Evolutionary conservation across 2,888 invertebrate genomes (phyloP), one percentile per base, ranked within the genome.

Genomic region (Anoncus sp.): DNA sequence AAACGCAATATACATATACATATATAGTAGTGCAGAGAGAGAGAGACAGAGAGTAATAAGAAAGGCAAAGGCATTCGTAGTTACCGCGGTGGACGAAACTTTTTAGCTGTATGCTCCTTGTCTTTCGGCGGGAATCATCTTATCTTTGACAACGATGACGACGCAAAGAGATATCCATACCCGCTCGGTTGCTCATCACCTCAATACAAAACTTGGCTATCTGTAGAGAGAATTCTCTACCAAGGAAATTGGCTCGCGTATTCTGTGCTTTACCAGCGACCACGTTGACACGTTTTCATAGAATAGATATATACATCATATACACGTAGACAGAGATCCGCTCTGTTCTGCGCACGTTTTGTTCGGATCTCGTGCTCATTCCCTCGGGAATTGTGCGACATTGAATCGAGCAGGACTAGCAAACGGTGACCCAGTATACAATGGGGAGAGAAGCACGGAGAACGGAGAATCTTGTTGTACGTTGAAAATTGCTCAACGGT

Each of bases 161-260:
- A 69, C 38, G 14, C 43, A 53, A 20, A 59, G 43, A 70, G 55
- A 57, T 40, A 45, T 14, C 16, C 31, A 31, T 20, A 12, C 31
- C 10, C 59, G 20, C 5, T 71, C 24, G 62, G 12, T 47, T 47
- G 45, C 53, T 62, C 57, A 45, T 45, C 51, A 55, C 22, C 51
- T 59, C 59, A 45, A 71, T 72, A 67, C 31, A 49, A 67, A 71
- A 62, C 60, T 72, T 72, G 62, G 40, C 55, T 62, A 77, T 67
- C 71, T 70, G 9, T 18, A 55, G 60, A 55, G 60, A 77, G 31
- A 7, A 53, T 60, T 72, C 55, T 27, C 27, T 38, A 12, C 63
- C 35, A 18, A 72, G 76, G 72, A 77, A 77, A 77, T 77, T 67
- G 72, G 45, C 72, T 62, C 60, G 53, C 43, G 40, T 70, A 51